Evolutionary conservation across 2,797 vertebrate species (phyloP), one percentile per base, ranked within the genome.

Genomic region (Rhynchonycteris naso): DNA sequence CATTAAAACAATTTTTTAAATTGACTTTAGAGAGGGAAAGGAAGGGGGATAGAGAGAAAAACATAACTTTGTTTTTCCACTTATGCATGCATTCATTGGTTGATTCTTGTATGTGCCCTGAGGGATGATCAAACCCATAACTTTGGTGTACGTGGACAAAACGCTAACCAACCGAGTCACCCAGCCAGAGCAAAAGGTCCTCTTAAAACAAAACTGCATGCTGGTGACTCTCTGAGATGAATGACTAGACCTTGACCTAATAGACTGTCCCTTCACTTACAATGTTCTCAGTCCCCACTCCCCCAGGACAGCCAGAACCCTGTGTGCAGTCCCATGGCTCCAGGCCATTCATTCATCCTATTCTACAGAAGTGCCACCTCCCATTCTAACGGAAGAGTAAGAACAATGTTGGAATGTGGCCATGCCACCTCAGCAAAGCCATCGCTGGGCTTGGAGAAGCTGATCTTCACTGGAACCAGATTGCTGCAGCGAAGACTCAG

Each of bases 241-340:
- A 7, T 11, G 7, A 47, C 11, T 66, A 22, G 59, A 24, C 54
- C 4, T 21, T 2, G 21, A 4, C 22, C 21, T 47, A 5, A 3
- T 3, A 18, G n/a, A 18, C n/a, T 26, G 3, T 38, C 22, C 68
- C 26, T 19, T 47, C 54, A 7, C 79, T 61, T 7, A 14, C 56
- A 14, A 14, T 0, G 19, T 30, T 18, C 22, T 19, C 9, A 4
- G 22, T 3, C 50, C 16, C 83, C 4, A 2, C 66, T 30, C 10
- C n/a, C 24, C n/a, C 5, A 0, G 35, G 69, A 12, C 28, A 22
- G 4, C 18, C 47, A 6, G 35, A 22, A 19, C 16, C 0, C 0
- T 2, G 28, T 14, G 5, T 22, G 11, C 24, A 33, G 12, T 68
- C 52, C 80, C 63, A 12, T 38, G 72, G 74, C 68, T 52, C 50